These are phyloP conservation scores for Nothobranchius furzeri DNA, from an alignment of 2,113 vertebrate genomes.

Conservation along the genomic window DNA sequence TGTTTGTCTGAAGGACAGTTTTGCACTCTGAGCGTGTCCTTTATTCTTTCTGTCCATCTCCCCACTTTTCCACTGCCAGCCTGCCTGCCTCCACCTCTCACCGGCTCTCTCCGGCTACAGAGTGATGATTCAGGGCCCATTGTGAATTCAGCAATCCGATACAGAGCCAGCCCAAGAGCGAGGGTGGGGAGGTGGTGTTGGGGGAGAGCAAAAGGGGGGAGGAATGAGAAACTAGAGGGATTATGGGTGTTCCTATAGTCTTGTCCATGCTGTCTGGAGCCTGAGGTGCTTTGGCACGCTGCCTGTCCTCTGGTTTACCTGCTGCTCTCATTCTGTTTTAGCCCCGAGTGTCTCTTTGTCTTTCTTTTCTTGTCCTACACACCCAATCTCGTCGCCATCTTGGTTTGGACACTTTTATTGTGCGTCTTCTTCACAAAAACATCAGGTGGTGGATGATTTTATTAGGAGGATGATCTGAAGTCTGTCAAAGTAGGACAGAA, in stretches of 20 bases:
- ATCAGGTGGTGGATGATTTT: conserved; percentile 59
- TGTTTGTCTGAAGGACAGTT: neutral
- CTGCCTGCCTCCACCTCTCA: conserved; percentile 29
- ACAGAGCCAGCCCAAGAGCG: conserved; percentile 53
- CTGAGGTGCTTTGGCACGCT: conserved; percentile 49
- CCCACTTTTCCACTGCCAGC: conserved; percentile 1
- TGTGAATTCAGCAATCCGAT: conserved; percentile 74
- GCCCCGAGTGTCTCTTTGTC: conserved; percentile 24
- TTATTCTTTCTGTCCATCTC: conserved; percentile 15
- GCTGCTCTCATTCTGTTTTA: conserved; percentile 48
- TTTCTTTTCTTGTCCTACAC: conserved; percentile 14
- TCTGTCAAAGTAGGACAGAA: conserved; percentile 58
- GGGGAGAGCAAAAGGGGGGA: neutral
- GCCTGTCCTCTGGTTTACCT: conserved; percentile 64
- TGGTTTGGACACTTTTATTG: conserved; percentile 1
- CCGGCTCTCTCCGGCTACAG: conserved; percentile 48
- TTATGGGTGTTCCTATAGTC: conserved; percentile 61
- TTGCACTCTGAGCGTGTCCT: neutral
- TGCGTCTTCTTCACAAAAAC: conserved; percentile 35
- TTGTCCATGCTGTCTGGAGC: conserved; percentile 57
- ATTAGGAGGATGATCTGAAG: conserved; percentile 60
- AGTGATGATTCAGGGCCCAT: conserved; percentile 74
- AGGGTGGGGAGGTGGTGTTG: conserved; percentile 7
- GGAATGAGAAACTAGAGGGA: conserved; percentile 47
- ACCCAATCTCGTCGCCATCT: conserved; percentile 5